Evolutionary conservation across 2,797 vertebrate species (phyloP).

Genomic region (Melanotaenia nigrans): DNA sequence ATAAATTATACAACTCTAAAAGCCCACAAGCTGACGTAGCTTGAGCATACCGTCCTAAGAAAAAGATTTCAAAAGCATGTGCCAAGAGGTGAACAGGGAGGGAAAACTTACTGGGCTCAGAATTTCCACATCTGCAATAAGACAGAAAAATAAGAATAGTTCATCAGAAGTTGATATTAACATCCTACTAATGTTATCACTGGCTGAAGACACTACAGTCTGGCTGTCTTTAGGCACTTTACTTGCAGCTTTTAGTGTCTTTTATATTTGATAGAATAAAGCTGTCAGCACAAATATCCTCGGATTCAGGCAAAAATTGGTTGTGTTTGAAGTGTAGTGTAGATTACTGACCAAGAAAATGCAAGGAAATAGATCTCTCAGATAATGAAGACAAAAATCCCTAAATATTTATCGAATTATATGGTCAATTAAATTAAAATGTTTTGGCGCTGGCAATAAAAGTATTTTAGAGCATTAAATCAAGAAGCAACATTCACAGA

Average conservation of each 20-base stretch:
- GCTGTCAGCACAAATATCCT: slow-evolving; percentile 48
- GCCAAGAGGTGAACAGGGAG: slow-evolving; percentile 45
- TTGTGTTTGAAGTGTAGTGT: slow-evolving; percentile 27
- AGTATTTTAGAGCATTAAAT: slow-evolving; percentile 64
- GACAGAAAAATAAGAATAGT: slow-evolving; percentile 50
- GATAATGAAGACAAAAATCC: slow-evolving; percentile 72
- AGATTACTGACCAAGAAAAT: slow-evolving; percentile 37
- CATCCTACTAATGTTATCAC: slow-evolving; percentile 54
- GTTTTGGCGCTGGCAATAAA: slow-evolving; percentile 45
- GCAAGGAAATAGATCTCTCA: slow-evolving; percentile 50
- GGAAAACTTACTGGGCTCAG: slow-evolving; percentile 73
- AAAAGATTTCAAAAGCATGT: slow-evolving; percentile 70
- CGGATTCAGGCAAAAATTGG: slow-evolving; percentile 24
- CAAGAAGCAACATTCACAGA: slow-evolving; percentile 49
- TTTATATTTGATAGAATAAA: slow-evolving; percentile 69
- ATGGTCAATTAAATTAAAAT: slow-evolving; percentile 64
- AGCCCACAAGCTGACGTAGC: slow-evolving; percentile 64
- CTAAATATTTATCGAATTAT: slow-evolving; percentile 76
- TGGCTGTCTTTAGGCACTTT: slow-evolving; percentile 37
- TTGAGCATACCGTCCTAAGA: slow-evolving; percentile 55
- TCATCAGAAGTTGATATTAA: slow-evolving; percentile 59
- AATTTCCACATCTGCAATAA: slow-evolving; percentile 76
- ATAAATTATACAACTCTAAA: slow-evolving; percentile 66
- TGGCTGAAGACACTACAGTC: slow-evolving; percentile 21
- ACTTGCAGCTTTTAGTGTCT: slow-evolving; percentile 47